These are phyloP conservation scores for Allolobophora icterica DNA, from an alignment of 2,888 invertebrate genomes.

Conservation along the genomic window DNA sequence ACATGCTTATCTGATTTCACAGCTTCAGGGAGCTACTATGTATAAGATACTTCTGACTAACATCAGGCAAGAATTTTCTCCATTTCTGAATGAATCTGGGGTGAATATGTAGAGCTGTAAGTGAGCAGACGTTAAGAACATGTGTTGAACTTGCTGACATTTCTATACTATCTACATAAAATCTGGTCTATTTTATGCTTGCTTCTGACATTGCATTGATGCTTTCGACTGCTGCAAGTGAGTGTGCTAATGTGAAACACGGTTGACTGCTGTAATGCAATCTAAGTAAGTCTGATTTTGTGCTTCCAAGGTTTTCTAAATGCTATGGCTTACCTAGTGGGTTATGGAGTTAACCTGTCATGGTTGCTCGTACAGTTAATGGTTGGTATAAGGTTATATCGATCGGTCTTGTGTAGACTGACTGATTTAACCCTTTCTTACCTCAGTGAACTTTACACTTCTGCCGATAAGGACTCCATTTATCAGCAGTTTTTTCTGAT, in stretches of 20 bases:
- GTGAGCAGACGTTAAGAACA: not conserved
- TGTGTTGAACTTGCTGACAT: not conserved
- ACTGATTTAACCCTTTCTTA: no score
- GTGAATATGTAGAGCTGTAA: not conserved
- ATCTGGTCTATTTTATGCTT: not conserved
- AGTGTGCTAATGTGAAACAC: no score
- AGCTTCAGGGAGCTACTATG: not conserved
- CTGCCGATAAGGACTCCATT: no score
- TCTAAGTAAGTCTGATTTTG: not conserved
- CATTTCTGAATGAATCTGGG: not conserved
- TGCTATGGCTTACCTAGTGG: not conserved
- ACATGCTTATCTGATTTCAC: not conserved
- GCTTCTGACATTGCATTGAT: not conserved
- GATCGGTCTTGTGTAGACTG: no score
- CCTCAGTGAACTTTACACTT: no score
- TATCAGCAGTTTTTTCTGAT: no score
- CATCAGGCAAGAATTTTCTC: not conserved
- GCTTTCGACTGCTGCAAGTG: no score
- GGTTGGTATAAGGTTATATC: no score
- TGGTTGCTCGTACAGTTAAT: no score
- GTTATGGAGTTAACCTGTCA: not conserved
- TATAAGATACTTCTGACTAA: not conserved
- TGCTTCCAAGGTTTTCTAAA: not conserved
- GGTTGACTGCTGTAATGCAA: not conserved
- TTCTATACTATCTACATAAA: not conserved